Base-by-base conservation (phyloP, 2,797 vertebrate genomes). In the Xiphophorus birchmanni region DNA sequence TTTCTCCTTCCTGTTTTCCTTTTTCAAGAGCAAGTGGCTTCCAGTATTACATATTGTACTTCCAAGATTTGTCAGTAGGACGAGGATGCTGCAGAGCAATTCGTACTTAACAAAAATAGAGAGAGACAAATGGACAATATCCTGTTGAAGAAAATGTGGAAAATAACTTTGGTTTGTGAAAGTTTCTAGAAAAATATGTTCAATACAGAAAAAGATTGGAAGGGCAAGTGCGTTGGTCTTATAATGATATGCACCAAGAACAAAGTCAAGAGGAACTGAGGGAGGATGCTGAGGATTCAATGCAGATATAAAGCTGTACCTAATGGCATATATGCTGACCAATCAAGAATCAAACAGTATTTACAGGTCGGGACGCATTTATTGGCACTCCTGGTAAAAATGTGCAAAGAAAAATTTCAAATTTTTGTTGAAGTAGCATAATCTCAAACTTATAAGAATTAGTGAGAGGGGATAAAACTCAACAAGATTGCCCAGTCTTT, bases 281-380 rank as follows among this genome's bases (percentile, higher is more conserved):
- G 75, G 75, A 78, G 78, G 78, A 88, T n/a, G 37, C 75, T 45
- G 78, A 74, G 54, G 48, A 82, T 78, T 82, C 58, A 74, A 12
- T 78, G 78, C 77, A 88, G 84, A 73, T 84, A 65, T 81, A 79
- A 80, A 87, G 90, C 94, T 95, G 93, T 5, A 58, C n/a, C 93
- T 95, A 92, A 93, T 90, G 86, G 86, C 74, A 90, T 95, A 90
- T 95, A 95, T 95, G 96, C 96, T 96, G 96, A 97, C 95, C 95
- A 96, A 97, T 93, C 90, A 89, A 90, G 86, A 92, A 89, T 86
- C 85, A 81, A 75, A 81, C 83, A 90, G 87, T 90, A 88, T 86
- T 90, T 85, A 47, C 40, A 71, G 11, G 26, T 13, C 13, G 12
- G 42, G 42, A 45, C 12, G 8, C 42, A 72, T 72, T 17, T 72